phyloP scores from a whole-genome alignment of 2,113 vertebrate species.

The Spilogale gracilis region DNA sequence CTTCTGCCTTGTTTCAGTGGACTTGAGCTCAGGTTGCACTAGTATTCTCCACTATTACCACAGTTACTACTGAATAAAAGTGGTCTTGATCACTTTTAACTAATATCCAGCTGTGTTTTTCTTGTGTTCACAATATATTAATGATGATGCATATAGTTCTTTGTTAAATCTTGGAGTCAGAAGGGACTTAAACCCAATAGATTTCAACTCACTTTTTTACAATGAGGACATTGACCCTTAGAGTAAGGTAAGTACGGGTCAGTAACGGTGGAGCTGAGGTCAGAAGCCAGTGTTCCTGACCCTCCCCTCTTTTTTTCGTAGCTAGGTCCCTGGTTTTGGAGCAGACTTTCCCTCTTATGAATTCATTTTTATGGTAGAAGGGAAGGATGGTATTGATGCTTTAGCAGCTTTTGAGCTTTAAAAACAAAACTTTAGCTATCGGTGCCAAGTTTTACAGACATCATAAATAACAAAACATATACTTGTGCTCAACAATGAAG shows the following conservation, averaged over 20 bases:
- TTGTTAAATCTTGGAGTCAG: background rate
- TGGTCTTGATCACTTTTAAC: background rate
- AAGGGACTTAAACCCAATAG: background rate
- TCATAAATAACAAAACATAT: background rate
- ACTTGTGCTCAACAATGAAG: background rate
- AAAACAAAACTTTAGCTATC: background rate
- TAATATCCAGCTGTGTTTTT: background rate
- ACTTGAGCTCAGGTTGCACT: background rate
- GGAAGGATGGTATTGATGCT: background rate
- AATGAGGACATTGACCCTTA: background rate
- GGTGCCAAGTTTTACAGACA: background rate
- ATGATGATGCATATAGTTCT: background rate
- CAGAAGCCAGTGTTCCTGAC: background rate
- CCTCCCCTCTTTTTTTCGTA: background rate
- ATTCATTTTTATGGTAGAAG: background rate
- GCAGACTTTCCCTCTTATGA: background rate
- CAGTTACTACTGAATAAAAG: background rate
- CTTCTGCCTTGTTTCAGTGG: background rate
- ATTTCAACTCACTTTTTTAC: background rate
- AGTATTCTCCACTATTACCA: background rate
- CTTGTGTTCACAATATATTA: background rate
- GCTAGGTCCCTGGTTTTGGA: background rate
- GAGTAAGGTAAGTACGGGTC: background rate
- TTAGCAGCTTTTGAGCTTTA: background rate
- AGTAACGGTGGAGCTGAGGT: background rate